A percentile compares a stretch with the other conserved stretches of the same genome.
phyloP scores from a whole-genome alignment of 2,797 vertebrate genomes.

The Columba guinea region DNA sequence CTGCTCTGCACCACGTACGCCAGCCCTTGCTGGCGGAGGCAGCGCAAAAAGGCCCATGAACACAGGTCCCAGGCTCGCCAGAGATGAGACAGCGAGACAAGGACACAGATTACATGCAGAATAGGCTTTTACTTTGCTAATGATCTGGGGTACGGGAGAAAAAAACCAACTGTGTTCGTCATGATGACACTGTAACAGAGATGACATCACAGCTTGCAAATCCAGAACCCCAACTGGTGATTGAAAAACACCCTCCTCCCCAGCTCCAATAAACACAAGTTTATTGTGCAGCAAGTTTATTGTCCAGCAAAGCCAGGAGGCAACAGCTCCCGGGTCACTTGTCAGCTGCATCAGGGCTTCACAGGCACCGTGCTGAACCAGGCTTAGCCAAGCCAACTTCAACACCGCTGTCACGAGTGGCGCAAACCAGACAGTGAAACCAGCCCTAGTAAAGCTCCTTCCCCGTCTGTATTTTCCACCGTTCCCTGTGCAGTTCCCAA shows the following conservation, averaged over 20 bases:
- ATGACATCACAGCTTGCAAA: not conserved
- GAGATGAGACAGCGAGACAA: not conserved
- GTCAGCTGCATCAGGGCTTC: not conserved
- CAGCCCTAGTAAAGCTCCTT: not conserved
- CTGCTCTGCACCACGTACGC: too few relatives aligned
- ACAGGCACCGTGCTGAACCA: not conserved
- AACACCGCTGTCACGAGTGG: accelerated
- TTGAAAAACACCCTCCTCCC: not conserved
- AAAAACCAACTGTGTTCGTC: not conserved
- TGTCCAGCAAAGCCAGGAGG: not conserved
- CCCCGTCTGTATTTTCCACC: too few relatives aligned
- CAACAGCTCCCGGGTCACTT: not conserved
- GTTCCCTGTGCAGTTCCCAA: not conserved
- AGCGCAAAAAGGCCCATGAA: not conserved
- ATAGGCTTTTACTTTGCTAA: not conserved
- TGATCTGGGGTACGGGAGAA: not conserved
- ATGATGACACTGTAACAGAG: not conserved
- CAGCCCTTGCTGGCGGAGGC: not conserved
- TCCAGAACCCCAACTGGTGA: accelerated
- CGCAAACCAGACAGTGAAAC: not conserved
- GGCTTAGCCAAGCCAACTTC: not conserved
- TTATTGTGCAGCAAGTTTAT: not conserved
- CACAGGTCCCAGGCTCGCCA: not conserved
- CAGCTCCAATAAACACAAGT: not conserved
- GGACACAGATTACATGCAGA: not conserved